These are phyloP conservation scores for Phyllopteryx taeniolatus DNA, from an alignment of 2,113 vertebrate genomes.

Conservation along the genomic window DNA sequence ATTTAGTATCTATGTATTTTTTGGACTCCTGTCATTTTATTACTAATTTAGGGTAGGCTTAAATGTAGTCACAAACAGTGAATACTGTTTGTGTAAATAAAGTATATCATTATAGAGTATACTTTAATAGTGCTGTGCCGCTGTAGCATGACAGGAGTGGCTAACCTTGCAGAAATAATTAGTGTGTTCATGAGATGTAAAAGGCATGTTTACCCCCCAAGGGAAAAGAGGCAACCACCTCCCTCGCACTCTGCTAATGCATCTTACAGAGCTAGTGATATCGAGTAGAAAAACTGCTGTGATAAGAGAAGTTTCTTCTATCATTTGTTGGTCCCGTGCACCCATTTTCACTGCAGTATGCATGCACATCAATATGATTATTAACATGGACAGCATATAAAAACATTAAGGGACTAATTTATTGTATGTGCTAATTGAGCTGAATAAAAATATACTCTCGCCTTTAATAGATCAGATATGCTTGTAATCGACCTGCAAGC, in stretches of 20 bases:
- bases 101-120: neutral
- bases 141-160: neutral
- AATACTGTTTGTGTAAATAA: neutral
- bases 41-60: neutral
- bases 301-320: neutral
- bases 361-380: neutral
- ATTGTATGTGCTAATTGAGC: neutral
- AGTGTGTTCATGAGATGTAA: neutral
- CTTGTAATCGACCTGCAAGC: too few relatives aligned
- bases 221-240: neutral
- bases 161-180: constrained; percentile 13
- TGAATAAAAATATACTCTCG: neutral
- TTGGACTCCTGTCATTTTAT: neutral
- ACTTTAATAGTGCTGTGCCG: neutral
- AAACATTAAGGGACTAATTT: neutral
- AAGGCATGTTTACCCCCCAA: constrained; percentile 7
- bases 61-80: neutral
- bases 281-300: neutral
- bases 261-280: neutral
- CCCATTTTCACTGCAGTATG: neutral
- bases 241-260: neutral
- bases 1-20: too few relatives aligned
- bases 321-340: neutral
- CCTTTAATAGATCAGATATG: neutral
- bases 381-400: neutral